A percentile compares a stretch with the other conserved stretches of the same genome.
phyloP scores from a whole-genome alignment of 2,888 invertebrate species.

The Sinodicranocentrus sp. region DNA sequence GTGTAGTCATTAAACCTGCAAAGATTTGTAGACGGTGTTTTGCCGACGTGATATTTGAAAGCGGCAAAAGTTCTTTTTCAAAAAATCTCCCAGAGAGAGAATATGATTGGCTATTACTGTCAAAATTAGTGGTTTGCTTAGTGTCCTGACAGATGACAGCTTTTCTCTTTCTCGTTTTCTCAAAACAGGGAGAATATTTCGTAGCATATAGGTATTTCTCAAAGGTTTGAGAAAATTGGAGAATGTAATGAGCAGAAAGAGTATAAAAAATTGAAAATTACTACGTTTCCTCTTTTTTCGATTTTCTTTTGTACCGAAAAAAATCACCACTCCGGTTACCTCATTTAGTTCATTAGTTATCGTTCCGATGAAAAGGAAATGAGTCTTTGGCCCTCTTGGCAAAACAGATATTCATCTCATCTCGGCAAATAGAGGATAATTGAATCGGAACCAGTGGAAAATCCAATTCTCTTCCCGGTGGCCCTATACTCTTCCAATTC shows the following conservation, averaged over 20 bases:
- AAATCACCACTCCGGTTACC: slow-evolving; percentile 26
- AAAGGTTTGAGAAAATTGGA: neutral
- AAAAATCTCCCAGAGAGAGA: no score
- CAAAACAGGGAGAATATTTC: neutral
- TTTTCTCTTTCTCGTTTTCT: slow-evolving; percentile 2
- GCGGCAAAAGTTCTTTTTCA: no score
- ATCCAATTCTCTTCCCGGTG: slow-evolving; percentile 27
- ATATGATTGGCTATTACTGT: slow-evolving; percentile 1
- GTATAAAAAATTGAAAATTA: no score
- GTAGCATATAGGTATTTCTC: no score
- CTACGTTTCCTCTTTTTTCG: slow-evolving; percentile 9
- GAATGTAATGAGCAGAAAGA: neutral
- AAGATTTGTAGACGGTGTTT: no score
- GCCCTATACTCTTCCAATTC: slow-evolving; percentile 9
- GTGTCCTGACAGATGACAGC: slow-evolving; percentile 18
- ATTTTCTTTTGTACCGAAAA: slow-evolving; percentile 10
- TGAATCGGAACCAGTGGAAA: slow-evolving; percentile 52
- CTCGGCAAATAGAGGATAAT: slow-evolving; percentile 53
- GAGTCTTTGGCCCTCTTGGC: slow-evolving; percentile 46
- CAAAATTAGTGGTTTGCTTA: slow-evolving; percentile 30
- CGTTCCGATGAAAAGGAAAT: slow-evolving; percentile 58
- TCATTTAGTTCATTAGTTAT: slow-evolving; percentile 56
- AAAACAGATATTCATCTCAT: slow-evolving; percentile 70
- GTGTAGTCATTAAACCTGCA: slow-evolving; percentile 3
- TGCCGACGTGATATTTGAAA: no score